Base-by-base conservation (phyloP, 1,140 invertebrate species). In the Wasmannia auropunctata region DNA sequence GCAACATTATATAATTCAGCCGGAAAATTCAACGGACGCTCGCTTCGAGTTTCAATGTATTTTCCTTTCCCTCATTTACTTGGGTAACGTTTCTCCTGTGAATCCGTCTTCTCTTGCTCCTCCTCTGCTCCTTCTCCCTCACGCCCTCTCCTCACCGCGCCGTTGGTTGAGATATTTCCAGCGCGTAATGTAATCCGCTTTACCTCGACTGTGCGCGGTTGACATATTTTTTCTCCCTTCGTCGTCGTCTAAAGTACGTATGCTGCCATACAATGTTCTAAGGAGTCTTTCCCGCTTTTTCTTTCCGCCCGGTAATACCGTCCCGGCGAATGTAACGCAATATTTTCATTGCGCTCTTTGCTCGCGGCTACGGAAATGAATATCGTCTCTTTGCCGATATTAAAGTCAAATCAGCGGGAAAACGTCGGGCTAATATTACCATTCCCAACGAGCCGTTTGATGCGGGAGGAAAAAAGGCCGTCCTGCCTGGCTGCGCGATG, bases 401-500 rank as follows among this genome's bases (percentile, higher is more conserved):
- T 90, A 89, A 90, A 90, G 88, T 90, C 74, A 90, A 85, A 90
- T 90, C 89, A 90, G 85, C 88, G 31, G 75, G 89, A 87, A 90
- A 90, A 90, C 88, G 86, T 87, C 88, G 60, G 89, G 86, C 81
- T 90, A 86, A 90, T 90, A 90, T 90, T 86, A 87, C 81, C 70
- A 37, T 81, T 58, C 37, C 62, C 80, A 70, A 67, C 88, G 77
- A 83, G 43, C 37, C 79, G 63, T 89, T 86, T 40, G 88, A 83
- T 51, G 58, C 74, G 16, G n/a, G 37, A 19, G 31, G 22, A 31
- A 56, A 56, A 70, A 72, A 43, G 7, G 60, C 80, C 43, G 54
- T 77, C 62, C 34, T 34, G 43, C n/a, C n/a, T n/a, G 46, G 31
- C 37, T 46, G 14, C 51, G n/a, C 31, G 56, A 63, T n/a, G 74